Conservation (phyloP, 2,113 vertebrate genomes). For the Cromileptes altivelis region DNA sequence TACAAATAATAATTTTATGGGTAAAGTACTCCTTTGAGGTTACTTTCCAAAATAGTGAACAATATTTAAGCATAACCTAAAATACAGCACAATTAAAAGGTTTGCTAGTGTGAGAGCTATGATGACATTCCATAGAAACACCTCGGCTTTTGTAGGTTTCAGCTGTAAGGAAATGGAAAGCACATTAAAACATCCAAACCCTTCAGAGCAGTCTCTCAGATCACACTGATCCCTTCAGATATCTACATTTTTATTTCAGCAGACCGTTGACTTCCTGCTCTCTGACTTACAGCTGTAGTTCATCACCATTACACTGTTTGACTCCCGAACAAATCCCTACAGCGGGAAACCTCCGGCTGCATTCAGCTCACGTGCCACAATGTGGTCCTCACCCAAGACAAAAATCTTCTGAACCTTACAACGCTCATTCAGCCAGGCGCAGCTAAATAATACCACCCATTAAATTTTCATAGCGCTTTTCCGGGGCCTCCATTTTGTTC, state of each 20-base stretch:
- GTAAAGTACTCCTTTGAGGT: too few relatives aligned
- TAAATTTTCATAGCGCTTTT: conserved; percentile 74
- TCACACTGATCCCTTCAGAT: conserved; percentile 17
- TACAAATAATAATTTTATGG: too few relatives aligned
- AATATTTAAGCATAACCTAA: neutral
- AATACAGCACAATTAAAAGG: neutral
- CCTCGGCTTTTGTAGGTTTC: too few relatives aligned
- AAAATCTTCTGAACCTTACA: conserved; percentile 29
- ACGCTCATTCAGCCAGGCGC: conserved; percentile 43
- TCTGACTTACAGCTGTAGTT: conserved; percentile 40
- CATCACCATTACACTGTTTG: conserved; percentile 25
- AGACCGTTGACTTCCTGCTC: conserved; percentile 33
- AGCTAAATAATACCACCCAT: conserved; percentile 70
- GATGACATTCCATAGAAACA: neutral
- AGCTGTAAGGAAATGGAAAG: neutral
- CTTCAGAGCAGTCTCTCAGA: neutral
- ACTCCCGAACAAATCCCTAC: conserved; percentile 28
- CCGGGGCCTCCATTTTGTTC: conserved; percentile 61
- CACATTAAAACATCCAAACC: neutral
- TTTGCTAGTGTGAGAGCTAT: neutral
- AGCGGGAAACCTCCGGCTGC: neutral
- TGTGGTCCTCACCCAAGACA: conserved; percentile 4
- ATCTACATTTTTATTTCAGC: conserved; percentile 18
- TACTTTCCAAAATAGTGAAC: neutral
- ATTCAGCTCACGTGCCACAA: conserved; percentile 33